Percentiles rank a stretch among this genome's conserved stretches.
Conservation (phyloP, 2,888 invertebrate genomes). For the Hirtodrosophila histrioides region DNA sequence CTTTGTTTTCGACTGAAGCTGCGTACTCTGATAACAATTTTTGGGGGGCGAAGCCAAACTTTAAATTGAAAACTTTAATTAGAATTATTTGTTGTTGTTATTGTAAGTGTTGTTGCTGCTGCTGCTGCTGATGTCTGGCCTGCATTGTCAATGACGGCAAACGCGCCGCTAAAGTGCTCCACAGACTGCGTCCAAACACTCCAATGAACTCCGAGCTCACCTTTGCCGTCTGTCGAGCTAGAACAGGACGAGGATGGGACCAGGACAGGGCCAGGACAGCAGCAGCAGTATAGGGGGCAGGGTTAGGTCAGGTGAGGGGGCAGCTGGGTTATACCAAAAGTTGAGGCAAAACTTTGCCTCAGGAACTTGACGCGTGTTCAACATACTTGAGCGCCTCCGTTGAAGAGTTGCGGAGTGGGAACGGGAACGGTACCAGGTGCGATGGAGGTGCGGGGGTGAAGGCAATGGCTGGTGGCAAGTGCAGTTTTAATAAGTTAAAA, state of each 20-base stretch:
- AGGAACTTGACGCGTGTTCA: slow-evolving; percentile 80
- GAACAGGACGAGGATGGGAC: no score
- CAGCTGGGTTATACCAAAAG: slow-evolving; percentile 51
- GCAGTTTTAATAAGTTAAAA: slow-evolving; percentile 79
- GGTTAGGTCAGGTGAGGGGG: neutral
- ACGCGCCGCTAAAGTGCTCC: slow-evolving; percentile 47
- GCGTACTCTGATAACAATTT: slow-evolving; percentile 66
- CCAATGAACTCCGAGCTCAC: slow-evolving; percentile 55
- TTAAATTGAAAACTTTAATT: slow-evolving; percentile 80
- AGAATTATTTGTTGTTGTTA: slow-evolving; percentile 62
- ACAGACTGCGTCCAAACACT: slow-evolving; percentile 44
- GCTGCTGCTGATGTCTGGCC: slow-evolving; percentile 43
- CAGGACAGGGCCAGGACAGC: no score
- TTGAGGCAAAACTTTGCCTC: slow-evolving; percentile 76
- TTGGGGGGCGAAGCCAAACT: slow-evolving; percentile 58
- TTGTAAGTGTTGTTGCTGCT: slow-evolving; percentile 13
- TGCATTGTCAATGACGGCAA: slow-evolving; percentile 59
- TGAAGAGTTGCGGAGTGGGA: slow-evolving; percentile 23
- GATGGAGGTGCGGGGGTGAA: neutral
- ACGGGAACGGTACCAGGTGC: neutral
- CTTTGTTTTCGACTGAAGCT: slow-evolving; percentile 64
- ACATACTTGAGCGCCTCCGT: slow-evolving; percentile 76
- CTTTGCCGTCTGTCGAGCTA: slow-evolving; percentile 33
- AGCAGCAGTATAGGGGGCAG: neutral
- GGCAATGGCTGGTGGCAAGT: slow-evolving; percentile 57